A percentile compares a stretch with the other conserved stretches of the same genome.
Conservation (phyloP, 2,113 vertebrate genomes). For the Nannospalax galili region DNA sequence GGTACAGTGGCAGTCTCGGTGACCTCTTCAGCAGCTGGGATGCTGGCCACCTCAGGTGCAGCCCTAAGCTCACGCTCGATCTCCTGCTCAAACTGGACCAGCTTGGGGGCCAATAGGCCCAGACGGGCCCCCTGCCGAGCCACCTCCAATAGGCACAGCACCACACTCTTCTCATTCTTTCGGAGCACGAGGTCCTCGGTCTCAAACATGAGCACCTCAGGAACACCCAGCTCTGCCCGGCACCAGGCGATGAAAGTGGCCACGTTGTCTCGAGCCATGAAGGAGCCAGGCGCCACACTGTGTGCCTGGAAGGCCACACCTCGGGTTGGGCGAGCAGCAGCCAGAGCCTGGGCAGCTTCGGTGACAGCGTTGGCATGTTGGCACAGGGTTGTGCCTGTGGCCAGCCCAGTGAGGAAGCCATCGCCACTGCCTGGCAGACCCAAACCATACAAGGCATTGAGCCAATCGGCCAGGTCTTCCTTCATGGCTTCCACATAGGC, state of each 20-base stretch:
- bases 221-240: slow-evolving; percentile 94
- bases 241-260: slow-evolving; percentile 99
- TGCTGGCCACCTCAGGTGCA: slow-evolving; percentile 75
- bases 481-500: slow-evolving; percentile 92
- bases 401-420: slow-evolving; percentile 86
- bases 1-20: slow-evolving; percentile 53
- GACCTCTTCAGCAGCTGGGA: slow-evolving; percentile 59
- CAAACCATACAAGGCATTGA: slow-evolving; percentile 88
- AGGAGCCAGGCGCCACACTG: slow-evolving; percentile 91
- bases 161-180: slow-evolving; percentile 97
- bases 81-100: slow-evolving; percentile 98
- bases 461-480: slow-evolving; percentile 90
- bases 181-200: slow-evolving; percentile 97
- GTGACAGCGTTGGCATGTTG: slow-evolving; percentile 89
- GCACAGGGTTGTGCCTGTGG: slow-evolving; percentile 87
- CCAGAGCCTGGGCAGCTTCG: slow-evolving; percentile 83
- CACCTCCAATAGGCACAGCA: slow-evolving; percentile 96
- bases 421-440: slow-evolving; percentile 85
- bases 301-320: slow-evolving; percentile 94
- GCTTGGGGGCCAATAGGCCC: slow-evolving; percentile 96
- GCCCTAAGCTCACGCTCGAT: slow-evolving; percentile 89
- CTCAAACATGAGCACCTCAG: slow-evolving; percentile 98
- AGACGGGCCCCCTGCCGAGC: slow-evolving; percentile 95
- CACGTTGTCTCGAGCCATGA: slow-evolving; percentile 95
- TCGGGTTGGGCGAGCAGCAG: slow-evolving; percentile 85